Conservation (phyloP, 2,113 vertebrate species). For the Ardeotis arabs region DNA sequence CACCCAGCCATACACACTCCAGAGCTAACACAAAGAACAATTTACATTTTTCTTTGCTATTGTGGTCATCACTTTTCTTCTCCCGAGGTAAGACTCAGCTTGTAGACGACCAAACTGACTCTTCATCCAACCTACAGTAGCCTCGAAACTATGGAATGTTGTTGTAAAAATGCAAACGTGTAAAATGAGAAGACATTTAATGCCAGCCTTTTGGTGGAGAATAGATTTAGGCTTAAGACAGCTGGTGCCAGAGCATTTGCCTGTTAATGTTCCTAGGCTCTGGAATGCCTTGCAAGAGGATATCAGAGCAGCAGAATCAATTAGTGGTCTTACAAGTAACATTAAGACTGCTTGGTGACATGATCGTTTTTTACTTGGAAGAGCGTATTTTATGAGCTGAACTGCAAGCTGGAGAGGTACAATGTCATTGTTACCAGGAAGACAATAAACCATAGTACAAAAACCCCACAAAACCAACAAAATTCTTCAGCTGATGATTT, state of each 20-base stretch:
- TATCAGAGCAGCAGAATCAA: constrained; percentile 44
- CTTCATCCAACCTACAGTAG: neutral
- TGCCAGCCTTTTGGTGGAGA: constrained; percentile 51
- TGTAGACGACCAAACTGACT: neutral
- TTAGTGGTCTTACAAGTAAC: constrained; percentile 24
- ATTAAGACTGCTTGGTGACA: neutral
- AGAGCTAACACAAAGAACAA: neutral
- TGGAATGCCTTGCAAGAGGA: constrained; percentile 55
- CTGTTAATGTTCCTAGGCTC: neutral
- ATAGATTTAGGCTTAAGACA: constrained; percentile 66
- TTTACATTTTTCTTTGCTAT: neutral
- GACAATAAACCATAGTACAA: neutral
- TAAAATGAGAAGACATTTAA: constrained; percentile 56
- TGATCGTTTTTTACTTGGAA: neutral
- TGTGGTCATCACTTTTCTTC: neutral
- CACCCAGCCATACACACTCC: neutral
- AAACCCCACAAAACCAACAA: neutral
- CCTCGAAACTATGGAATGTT: constrained; percentile 43
- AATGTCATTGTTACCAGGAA: neutral
- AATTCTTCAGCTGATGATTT: neutral
- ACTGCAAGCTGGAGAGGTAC: neutral
- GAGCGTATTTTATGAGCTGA: neutral
- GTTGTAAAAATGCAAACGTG: constrained; percentile 57
- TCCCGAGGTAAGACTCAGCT: neutral
- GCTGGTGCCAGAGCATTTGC: constrained; percentile 59